Conservation (phyloP, 2,797 vertebrate species). For the Acanthornis magna region DNA sequence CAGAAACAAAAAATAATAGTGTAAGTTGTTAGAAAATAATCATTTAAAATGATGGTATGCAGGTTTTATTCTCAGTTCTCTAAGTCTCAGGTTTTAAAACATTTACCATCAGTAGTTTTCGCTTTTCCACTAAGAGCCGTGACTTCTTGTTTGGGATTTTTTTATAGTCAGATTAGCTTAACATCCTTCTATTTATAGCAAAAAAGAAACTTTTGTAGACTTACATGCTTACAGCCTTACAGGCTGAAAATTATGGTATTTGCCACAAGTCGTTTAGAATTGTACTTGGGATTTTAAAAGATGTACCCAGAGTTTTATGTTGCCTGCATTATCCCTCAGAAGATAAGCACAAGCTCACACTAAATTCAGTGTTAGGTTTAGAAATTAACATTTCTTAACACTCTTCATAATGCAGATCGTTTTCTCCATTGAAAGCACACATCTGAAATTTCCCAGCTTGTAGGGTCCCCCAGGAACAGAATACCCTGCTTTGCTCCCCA, state of each 20-base stretch:
- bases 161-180: neutral
- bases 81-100: neutral
- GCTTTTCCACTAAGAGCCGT: neutral
- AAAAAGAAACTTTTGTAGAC: neutral
- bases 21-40: slow-evolving; percentile 31
- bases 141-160: neutral
- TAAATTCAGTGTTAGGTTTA: slow-evolving; percentile 27
- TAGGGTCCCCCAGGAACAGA: neutral
- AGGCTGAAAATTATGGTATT: neutral
- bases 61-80: neutral
- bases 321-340: neutral
- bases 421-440: neutral
- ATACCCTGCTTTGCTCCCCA: neutral
- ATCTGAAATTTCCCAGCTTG: neutral
- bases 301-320: neutral
- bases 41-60: neutral
- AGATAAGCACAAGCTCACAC: neutral
- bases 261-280: slow-evolving; percentile 14
- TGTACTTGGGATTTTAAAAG: neutral
- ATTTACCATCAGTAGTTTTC: neutral
- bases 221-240: neutral
- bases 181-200: neutral
- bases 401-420: neutral
- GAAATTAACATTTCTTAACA: neutral
- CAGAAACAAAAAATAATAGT: neutral